Evolutionary conservation across 2,888 invertebrate genomes (phyloP), one percentile per base, ranked within the genome.

Genomic region (Pachliopta kotzebuea): DNA sequence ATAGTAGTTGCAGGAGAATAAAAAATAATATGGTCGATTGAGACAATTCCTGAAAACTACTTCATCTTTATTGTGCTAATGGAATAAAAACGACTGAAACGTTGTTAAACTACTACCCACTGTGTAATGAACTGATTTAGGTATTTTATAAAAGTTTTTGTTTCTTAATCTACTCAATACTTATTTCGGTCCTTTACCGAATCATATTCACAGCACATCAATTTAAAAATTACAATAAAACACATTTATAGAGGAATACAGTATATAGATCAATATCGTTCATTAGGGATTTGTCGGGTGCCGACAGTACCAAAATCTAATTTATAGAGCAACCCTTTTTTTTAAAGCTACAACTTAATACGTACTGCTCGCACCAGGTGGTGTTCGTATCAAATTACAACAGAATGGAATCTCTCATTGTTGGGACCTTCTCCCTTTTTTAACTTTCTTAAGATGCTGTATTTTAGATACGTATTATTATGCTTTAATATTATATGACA

Each of bases 331-430:
- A 73, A 68, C 71, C 69, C 58, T 71, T 79, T 88, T 86, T 84
- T 84, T 78, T 71, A 81, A 82, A 80, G 80, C 76, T 63, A 69
- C 56, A 56, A 60, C 49, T 60, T 52, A 80, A 79, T 77, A 73
- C 79, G 78, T 75, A 74, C 71, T 74, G 69, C 70, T 72, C 76
- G 70, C 75, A 74, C 76, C 83, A 81, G 85, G 80, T 84, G 87
- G 81, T 74, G 77, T 76, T 78, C 79, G 76, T 85, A 82, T 86
- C 78, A 78, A 81, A 85, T 85, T 84, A 84, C 83, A 69, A 71
- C 71, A 70, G 72, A 68, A 68, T 65, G 64, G 58, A 64, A 54
- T 56, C 45, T 65, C 63, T 71, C 72, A 69, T 62, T 65, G 61
- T 29, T 21, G 54, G 63, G 55, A 65, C 60, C 65, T 57, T 65